Conservation (phyloP, 2,113 vertebrate genomes). For the Oryzias curvinotus region DNA sequence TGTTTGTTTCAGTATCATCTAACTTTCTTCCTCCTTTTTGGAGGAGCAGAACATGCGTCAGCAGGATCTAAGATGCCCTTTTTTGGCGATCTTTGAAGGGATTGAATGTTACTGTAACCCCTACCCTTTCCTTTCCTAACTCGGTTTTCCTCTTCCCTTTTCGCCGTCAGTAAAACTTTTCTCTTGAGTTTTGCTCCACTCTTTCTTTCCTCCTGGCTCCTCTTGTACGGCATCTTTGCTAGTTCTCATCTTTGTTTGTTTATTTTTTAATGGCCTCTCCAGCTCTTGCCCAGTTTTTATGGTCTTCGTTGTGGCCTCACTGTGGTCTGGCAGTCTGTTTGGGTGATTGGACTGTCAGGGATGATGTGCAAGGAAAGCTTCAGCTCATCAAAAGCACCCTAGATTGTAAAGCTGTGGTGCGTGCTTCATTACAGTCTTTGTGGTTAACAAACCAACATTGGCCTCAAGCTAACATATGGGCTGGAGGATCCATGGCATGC, state of each 20-base stretch:
- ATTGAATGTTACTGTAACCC: slow-evolving; percentile 64
- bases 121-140: slow-evolving; percentile 19
- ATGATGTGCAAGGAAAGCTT: slow-evolving; percentile 59
- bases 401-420: slow-evolving; percentile 42
- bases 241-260: slow-evolving; percentile 29
- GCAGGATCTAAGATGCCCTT: slow-evolving; percentile 72
- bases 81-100: slow-evolving; percentile 72
- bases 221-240: slow-evolving; percentile 21
- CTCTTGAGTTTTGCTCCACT: slow-evolving; percentile 6
- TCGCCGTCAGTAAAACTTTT: slow-evolving; percentile 23
- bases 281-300: background rate
- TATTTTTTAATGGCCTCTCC: slow-evolving; percentile 51
- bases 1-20: slow-evolving; percentile 16
- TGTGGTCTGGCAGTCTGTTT: slow-evolving; percentile 59
- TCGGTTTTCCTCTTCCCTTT: slow-evolving; percentile 18
- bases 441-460: slow-evolving; percentile 50
- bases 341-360: slow-evolving; percentile 61
- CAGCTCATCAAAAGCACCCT: slow-evolving; percentile 57
- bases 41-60: slow-evolving; percentile 53
- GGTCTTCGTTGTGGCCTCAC: slow-evolving; percentile 40
- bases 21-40: slow-evolving; percentile 34
- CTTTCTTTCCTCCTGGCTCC: background rate
- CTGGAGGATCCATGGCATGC: slow-evolving; percentile 50
- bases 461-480: slow-evolving; percentile 55
- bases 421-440: slow-evolving; percentile 52